Evolutionary conservation across 2,888 invertebrate species (phyloP), one percentile per base, ranked within the genome.

Genomic region (Carpatolechia fugitivella): DNA sequence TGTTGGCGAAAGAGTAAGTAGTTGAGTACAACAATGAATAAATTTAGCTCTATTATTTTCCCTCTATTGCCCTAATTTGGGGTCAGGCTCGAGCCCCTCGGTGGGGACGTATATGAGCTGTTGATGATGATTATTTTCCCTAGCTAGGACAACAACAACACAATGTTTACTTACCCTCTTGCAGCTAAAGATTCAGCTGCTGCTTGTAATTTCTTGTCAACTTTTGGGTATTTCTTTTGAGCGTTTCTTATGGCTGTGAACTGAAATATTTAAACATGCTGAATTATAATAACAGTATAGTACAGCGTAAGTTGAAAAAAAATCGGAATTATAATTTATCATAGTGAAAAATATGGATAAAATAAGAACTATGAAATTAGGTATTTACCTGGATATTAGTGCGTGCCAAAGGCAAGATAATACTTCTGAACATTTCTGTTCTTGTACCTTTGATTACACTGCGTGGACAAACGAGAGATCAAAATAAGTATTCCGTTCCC

Each of bases 111-210:
- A n/a, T n/a, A n/a, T n/a, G n/a, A n/a, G n/a, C n/a, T n/a, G n/a
- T n/a, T n/a, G n/a, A n/a, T n/a, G n/a, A n/a, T n/a, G n/a, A n/a
- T n/a, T n/a, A n/a, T n/a, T n/a, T n/a, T n/a, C n/a, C n/a, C n/a
- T n/a, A n/a, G n/a, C n/a, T n/a, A n/a, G n/a, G n/a, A n/a, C n/a
- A n/a, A n/a, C n/a, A n/a, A n/a, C n/a, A n/a, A n/a, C n/a, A n/a
- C n/a, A n/a, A n/a, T n/a, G n/a, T n/a, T n/a, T n/a, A n/a, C 80
- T 78, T 90, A 95, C 95, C 95, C 95, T 91, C 93, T 93, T 30
- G 93, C 87, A 61, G 93, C 92, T 68, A 94, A 81, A 48, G 94
- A 93, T 77, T 93, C 91, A 49, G 92, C 92, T 57, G 92, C 85
- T 35, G 93, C 90, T 72, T 86, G 79, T 14, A 90, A 60, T 61